Evolutionary conservation across 1,140 invertebrate genomes (phyloP).

Genomic region (Trichonephila clavata): DNA sequence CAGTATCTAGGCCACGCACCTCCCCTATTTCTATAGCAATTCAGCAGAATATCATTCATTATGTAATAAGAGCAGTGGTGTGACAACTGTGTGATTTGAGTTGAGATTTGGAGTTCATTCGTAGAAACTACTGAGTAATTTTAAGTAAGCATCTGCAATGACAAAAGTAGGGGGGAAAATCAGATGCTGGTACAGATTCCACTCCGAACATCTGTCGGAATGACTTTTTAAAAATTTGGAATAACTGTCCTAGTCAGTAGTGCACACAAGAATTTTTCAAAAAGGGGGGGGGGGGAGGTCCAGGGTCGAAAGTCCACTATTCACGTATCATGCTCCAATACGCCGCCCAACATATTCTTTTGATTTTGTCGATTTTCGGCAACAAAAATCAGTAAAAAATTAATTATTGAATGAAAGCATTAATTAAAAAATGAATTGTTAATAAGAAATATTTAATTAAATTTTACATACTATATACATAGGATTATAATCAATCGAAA

Average conservation of each 20-base stretch:
- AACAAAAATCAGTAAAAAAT: too few relatives aligned
- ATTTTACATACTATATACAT: too few relatives aligned
- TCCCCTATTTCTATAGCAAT: conserved; percentile 14
- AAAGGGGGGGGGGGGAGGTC: too few relatives aligned
- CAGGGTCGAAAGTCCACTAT: too few relatives aligned
- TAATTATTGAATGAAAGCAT: too few relatives aligned
- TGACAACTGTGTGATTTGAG: conserved; percentile 16
- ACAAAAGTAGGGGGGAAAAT: not conserved
- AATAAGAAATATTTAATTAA: too few relatives aligned
- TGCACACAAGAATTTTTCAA: too few relatives aligned
- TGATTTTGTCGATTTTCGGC: too few relatives aligned
- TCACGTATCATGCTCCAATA: too few relatives aligned
- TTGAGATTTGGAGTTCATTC: not conserved
- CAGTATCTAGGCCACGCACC: conserved; percentile 12
- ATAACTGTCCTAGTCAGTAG: not conserved
- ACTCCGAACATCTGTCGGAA: not conserved
- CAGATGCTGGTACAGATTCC: conserved; percentile 18
- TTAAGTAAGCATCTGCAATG: conserved; percentile 18
- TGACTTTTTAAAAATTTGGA: not conserved
- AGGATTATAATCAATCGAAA: too few relatives aligned
- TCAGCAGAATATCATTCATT: conserved; percentile 15
- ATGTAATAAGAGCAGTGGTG: conserved; percentile 4
- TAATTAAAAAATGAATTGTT: too few relatives aligned
- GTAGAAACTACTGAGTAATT: not conserved
- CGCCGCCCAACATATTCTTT: too few relatives aligned